A percentile compares a stretch with the other conserved stretches of the same genome.
These are phyloP conservation scores for Desmodus rotundus DNA, from an alignment of 2,113 vertebrate genomes.

Conservation along the genomic window DNA sequence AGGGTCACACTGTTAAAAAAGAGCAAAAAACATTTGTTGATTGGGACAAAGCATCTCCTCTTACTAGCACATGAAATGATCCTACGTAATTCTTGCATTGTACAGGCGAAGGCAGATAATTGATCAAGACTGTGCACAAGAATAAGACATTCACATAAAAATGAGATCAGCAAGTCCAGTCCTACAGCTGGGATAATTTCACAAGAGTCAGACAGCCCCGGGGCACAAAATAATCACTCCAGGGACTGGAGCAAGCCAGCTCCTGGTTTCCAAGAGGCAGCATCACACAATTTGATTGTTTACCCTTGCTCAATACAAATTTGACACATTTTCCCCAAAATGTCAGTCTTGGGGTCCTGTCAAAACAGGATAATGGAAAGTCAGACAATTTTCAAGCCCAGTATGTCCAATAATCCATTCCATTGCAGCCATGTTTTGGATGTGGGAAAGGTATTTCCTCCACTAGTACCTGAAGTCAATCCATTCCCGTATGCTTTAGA, in stretches of 20 bases:
- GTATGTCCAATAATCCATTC: background rate
- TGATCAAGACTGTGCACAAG: constrained; percentile 19
- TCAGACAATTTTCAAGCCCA: background rate
- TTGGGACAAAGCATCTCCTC: background rate
- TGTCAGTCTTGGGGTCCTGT: background rate
- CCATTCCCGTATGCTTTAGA: background rate
- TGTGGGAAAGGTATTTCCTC: background rate
- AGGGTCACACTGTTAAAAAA: background rate
- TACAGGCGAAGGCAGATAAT: background rate
- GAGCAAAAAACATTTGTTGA: background rate
- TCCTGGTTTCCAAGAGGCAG: background rate
- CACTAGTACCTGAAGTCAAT: background rate
- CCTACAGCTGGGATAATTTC: background rate
- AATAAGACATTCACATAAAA: constrained; percentile 54
- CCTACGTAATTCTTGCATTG: background rate
- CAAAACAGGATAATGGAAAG: background rate
- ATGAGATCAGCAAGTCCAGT: constrained; percentile 40
- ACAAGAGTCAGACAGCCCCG: background rate
- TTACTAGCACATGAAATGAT: background rate
- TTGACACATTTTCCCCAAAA: background rate
- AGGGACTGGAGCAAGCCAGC: background rate
- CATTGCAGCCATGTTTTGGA: background rate
- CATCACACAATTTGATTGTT: background rate
- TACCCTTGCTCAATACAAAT: background rate
- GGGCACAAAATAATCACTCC: background rate